These are phyloP conservation scores for Amazona vittata DNA, from an alignment of 2,113 vertebrate species.

Conservation along the genomic window DNA sequence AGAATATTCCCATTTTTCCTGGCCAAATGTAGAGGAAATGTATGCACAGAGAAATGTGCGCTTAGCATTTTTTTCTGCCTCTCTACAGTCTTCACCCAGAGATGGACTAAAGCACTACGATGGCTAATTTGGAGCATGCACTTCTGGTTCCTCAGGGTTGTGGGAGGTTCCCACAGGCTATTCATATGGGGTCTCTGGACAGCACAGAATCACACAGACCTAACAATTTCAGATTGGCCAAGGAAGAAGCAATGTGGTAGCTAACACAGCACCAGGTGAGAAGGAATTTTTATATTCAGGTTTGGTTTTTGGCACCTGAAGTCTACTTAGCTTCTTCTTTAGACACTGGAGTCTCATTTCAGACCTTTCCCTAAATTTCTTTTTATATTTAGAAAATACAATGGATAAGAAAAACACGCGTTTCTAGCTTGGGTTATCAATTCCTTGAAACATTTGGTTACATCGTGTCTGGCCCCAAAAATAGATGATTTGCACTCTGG, in stretches of 20 bases:
- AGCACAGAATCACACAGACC: background rate
- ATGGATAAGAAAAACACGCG: background rate
- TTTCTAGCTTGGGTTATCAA: background rate
- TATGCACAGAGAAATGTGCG: accelerated
- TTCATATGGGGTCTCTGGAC: accelerated
- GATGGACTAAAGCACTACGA: background rate
- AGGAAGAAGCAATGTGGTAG: background rate
- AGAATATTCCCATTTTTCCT: background rate
- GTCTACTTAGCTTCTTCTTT: background rate
- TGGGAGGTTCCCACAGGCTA: accelerated
- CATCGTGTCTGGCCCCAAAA: background rate
- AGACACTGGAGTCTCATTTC: background rate
- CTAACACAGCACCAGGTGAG: background rate
- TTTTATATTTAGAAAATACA: background rate
- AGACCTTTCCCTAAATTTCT: background rate
- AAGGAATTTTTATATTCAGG: background rate
- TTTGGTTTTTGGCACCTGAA: background rate
- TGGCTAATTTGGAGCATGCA: background rate
- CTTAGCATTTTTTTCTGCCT: background rate
- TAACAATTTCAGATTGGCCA: background rate
- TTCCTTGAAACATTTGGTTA: background rate
- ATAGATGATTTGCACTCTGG: background rate
- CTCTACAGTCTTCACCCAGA: background rate
- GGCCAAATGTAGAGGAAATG: background rate
- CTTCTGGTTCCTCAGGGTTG: background rate